Base-by-base conservation (phyloP, 1,140 invertebrate genomes). In the Monomorium pharaonis region DNA sequence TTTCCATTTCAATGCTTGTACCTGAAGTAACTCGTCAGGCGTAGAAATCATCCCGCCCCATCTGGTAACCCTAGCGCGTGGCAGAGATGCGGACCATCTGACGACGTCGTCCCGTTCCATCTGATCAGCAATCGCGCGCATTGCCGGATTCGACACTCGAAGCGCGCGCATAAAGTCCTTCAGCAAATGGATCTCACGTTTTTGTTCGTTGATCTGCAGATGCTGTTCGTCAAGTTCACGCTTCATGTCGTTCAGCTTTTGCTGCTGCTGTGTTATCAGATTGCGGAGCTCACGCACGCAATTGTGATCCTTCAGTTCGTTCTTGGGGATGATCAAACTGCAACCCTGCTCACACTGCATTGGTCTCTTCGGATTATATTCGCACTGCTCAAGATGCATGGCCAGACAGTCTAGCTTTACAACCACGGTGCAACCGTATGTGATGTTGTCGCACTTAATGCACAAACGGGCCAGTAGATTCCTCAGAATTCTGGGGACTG, bases 21-120 rank as follows among this genome's bases (percentile, higher is more conserved):
- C 97, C 96, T 99, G 98, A 88, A 99, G 95, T 49, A 98, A 96
- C 94, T 98, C 98, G 95, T 99, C 98, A 5, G 98, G 99, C 1
- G 99, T 99, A 21, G 98, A 99, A 81, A 99, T 99, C 98, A 99
- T 99, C 75, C 98, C 98, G 75, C 98, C 99, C 99, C 98, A 99
- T 72, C 98, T 96, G 1, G 98, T 99, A 37, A 99, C 98, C 88
- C 98, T 95, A 1, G 98, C 98, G 69, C 98, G 95, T 18, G 98
- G 96, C 27, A 99, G 94, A 2, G 97, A 97, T 85, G 96, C 97
- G 42, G 98, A 97, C 99, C 98, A 99, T 93, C 98, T 96, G n/a
- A 98, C 96, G 69, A 99, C 97, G 95, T 99, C 98, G 91, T 99
- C 98, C 69, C 98, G 96, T 94, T 99, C 98, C 97, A 99, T 98